A percentile compares a stretch with the other conserved stretches of the same genome.
These are phyloP conservation scores for Pachymerium ferrugineum DNA, from an alignment of 2,888 invertebrate species.

Conservation along the genomic window DNA sequence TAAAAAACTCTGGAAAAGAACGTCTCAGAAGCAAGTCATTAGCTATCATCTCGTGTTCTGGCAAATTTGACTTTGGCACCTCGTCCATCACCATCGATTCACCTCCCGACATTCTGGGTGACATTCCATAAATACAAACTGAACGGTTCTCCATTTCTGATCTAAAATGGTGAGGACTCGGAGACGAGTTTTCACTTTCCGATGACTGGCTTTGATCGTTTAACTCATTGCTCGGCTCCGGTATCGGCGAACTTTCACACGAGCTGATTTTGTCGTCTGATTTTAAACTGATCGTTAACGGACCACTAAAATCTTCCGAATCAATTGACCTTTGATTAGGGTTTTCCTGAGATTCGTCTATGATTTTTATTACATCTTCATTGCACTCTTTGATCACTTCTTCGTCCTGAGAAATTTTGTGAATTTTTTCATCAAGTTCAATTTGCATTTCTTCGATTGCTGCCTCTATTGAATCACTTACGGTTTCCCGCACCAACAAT, in stretches of 20 bases:
- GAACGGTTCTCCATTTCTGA: neutral
- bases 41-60: neutral
- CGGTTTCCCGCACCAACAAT: too few relatives aligned
- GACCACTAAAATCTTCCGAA: neutral
- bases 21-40: slow-evolving; percentile 29
- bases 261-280: too few relatives aligned
- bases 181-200: slow-evolving; percentile 32
- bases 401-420: neutral
- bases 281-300: neutral
- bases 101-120: slow-evolving; percentile 35
- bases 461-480: too few relatives aligned
- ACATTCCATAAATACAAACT: slow-evolving; percentile 18
- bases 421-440: too few relatives aligned
- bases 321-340: neutral
- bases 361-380: neutral
- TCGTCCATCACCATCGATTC: slow-evolving; percentile 33
- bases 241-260: slow-evolving; percentile 12
- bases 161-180: neutral
- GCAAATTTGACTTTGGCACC: neutral
- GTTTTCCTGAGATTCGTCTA: slow-evolving; percentile 4
- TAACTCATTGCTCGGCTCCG: neutral
- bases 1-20: slow-evolving; percentile 28
- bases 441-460: too few relatives aligned
- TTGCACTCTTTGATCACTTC: neutral
- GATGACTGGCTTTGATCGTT: slow-evolving; percentile 31